These are phyloP conservation scores for Porites lutea DNA, from an alignment of 64 coral and sea anemone genomes.

Conservation along the genomic window DNA sequence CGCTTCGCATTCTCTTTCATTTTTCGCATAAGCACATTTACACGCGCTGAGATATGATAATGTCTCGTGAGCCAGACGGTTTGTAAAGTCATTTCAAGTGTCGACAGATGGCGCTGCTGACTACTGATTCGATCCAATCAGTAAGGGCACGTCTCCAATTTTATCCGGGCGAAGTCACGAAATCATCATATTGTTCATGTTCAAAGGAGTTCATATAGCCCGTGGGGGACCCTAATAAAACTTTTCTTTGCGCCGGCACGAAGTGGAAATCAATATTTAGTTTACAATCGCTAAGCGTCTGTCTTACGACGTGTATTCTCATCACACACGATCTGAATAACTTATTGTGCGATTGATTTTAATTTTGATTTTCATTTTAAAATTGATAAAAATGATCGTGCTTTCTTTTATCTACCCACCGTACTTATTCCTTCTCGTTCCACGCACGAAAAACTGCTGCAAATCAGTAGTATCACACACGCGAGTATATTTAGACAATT, in stretches of 20 bases:
- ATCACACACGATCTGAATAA: background rate
- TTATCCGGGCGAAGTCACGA: constrained; percentile 28
- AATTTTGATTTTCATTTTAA: background rate
- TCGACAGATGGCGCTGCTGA: constrained; percentile 8
- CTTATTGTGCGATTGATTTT: background rate
- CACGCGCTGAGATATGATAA: background rate
- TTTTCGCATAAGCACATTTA: background rate
- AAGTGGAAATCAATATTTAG: background rate
- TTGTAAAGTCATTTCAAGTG: background rate
- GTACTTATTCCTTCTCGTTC: background rate
- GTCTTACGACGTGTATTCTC: background rate
- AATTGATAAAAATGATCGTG: background rate
- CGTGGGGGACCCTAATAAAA: background rate
- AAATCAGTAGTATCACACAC: background rate
- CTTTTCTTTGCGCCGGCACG: background rate
- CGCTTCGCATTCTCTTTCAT: background rate
- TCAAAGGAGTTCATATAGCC: background rate
- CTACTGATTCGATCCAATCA: background rate
- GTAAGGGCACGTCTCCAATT: background rate
- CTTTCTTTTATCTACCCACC: background rate
- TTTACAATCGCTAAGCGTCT: background rate
- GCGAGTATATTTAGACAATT: background rate
- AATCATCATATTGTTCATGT: background rate
- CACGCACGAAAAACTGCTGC: background rate
- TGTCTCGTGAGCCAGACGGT: background rate